These are phyloP conservation scores for Lobophora halterata DNA, from an alignment of 2,888 invertebrate species.

Conservation along the genomic window DNA sequence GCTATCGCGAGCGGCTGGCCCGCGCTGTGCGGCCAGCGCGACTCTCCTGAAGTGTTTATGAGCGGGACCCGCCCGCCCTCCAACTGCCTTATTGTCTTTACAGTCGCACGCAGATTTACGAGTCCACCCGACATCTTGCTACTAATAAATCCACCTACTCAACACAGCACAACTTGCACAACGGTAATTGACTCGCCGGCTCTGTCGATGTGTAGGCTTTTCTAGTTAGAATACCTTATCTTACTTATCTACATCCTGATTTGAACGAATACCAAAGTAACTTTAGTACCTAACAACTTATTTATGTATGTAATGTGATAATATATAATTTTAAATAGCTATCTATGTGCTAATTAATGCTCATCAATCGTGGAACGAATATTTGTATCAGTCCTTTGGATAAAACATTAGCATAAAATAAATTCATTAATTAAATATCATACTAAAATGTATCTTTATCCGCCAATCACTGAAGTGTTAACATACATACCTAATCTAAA, in stretches of 20 bases:
- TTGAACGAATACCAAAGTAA: background rate
- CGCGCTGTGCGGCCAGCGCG: slow-evolving; percentile 50
- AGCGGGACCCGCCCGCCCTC: slow-evolving; percentile 61
- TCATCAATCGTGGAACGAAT: too few relatives aligned
- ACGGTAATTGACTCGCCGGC: slow-evolving; percentile 21
- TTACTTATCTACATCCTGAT: slow-evolving; percentile 6
- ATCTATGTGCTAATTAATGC: too few relatives aligned
- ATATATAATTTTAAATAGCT: too few relatives aligned
- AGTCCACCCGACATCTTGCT: slow-evolving; percentile 51
- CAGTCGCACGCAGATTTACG: slow-evolving; percentile 65
- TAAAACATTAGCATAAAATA: too few relatives aligned
- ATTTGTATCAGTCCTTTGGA: too few relatives aligned
- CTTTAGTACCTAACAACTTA: too few relatives aligned
- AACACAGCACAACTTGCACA: slow-evolving; percentile 24
- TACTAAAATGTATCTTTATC: slow-evolving; percentile 18
- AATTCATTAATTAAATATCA: slow-evolving; percentile 11
- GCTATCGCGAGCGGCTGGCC: slow-evolving; percentile 59
- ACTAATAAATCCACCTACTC: slow-evolving; percentile 47
- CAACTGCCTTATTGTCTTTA: slow-evolving; percentile 71
- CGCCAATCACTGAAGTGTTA: slow-evolving; percentile 21
- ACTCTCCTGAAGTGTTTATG: slow-evolving; percentile 67
- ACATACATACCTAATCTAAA: slow-evolving; percentile 28
- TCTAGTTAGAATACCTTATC: slow-evolving; percentile 19
- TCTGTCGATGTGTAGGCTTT: slow-evolving; percentile 21
- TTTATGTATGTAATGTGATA: too few relatives aligned